These are phyloP conservation scores for Argynnis bischoffii DNA, from an alignment of 2,888 invertebrate genomes.

Conservation along the genomic window DNA sequence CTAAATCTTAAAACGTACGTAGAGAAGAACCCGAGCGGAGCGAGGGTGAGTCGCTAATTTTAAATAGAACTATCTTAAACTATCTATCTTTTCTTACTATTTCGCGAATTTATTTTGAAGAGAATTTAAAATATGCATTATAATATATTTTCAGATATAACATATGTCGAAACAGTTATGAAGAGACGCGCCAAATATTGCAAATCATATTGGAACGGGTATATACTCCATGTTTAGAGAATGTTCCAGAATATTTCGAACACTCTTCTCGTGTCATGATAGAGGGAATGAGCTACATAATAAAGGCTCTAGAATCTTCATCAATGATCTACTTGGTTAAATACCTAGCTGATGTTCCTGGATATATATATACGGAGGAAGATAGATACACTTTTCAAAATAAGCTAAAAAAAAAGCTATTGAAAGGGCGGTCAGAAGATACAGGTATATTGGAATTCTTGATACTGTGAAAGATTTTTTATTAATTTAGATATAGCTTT, in stretches of 20 bases:
- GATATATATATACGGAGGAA: constrained; percentile 61
- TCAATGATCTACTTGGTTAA: constrained; percentile 74
- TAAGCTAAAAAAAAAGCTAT: constrained; percentile 36
- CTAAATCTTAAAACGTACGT: too few relatives aligned
- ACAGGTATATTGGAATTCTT: constrained; percentile 37
- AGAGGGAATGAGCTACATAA: constrained; percentile 83
- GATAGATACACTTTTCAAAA: constrained; percentile 43
- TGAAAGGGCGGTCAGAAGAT: constrained; percentile 40
- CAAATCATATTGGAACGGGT: constrained; percentile 77
- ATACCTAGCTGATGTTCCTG: constrained; percentile 74
- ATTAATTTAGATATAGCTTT: too few relatives aligned
- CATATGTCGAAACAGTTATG: constrained; percentile 81
- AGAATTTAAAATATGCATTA: neutral
- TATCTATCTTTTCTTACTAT: too few relatives aligned
- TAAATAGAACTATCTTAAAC: too few relatives aligned
- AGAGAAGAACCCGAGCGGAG: too few relatives aligned
- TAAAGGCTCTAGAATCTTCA: constrained; percentile 74
- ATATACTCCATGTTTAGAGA: constrained; percentile 79
- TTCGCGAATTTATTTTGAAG: too few relatives aligned
- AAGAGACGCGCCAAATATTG: constrained; percentile 82
- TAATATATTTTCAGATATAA: constrained; percentile 77
- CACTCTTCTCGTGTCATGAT: constrained; percentile 83
- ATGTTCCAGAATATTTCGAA: constrained; percentile 79
- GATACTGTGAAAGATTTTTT: neutral
- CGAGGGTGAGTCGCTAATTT: too few relatives aligned